These are phyloP conservation scores for Caenorhabditis uteleia DNA, from an alignment of 2,888 invertebrate genomes.

Conservation along the genomic window DNA sequence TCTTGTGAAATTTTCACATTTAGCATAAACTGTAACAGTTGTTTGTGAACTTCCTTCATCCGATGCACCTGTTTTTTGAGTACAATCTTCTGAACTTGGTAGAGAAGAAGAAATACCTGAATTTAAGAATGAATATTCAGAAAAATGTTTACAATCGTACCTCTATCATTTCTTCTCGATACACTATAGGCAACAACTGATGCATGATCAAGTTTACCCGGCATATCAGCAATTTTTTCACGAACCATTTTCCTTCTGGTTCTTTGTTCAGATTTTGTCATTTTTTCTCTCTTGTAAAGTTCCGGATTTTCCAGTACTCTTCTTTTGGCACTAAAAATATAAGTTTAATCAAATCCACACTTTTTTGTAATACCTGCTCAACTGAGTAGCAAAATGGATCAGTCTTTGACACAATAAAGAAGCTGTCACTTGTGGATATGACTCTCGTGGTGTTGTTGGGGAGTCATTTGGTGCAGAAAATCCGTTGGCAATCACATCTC, in stretches of 20 bases:
- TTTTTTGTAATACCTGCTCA: slow-evolving; percentile 69
- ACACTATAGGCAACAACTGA: slow-evolving; percentile 80
- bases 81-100: neutral
- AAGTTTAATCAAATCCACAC: neutral
- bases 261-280: slow-evolving; percentile 49
- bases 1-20: slow-evolving; percentile 18
- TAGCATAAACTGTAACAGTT: slow-evolving; percentile 4
- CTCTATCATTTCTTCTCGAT: slow-evolving; percentile 62
- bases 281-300: slow-evolving; percentile 74
- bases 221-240: slow-evolving; percentile 80
- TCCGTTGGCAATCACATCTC: slow-evolving; percentile 79
- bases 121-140: too few species aligned
- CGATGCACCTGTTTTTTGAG: neutral
- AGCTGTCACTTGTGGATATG: slow-evolving; percentile 71
- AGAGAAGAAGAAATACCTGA: neutral
- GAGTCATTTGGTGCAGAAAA: slow-evolving; percentile 68
- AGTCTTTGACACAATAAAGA: slow-evolving; percentile 77
- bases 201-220: slow-evolving; percentile 88
- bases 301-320: slow-evolving; percentile 83
- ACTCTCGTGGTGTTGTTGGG: slow-evolving; percentile 7
- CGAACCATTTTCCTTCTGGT: slow-evolving; percentile 78
- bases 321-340: slow-evolving; percentile 78
- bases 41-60: neutral
- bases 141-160: neutral
- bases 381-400: slow-evolving; percentile 80